phyloP scores from a whole-genome alignment of 2,113 vertebrate species.

The Macquaria australasica region DNA sequence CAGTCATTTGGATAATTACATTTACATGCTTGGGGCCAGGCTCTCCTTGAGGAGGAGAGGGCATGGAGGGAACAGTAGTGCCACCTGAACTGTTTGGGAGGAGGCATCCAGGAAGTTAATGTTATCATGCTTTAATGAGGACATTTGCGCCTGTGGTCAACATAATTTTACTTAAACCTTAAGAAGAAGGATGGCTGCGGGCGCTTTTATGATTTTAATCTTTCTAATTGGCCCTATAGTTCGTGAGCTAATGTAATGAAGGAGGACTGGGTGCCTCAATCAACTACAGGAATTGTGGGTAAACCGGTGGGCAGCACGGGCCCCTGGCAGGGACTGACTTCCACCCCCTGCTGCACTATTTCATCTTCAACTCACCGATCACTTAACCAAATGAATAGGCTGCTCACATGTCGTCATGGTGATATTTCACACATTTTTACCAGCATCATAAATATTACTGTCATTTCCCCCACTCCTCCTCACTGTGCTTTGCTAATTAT shows the following conservation, averaged over 20 bases:
- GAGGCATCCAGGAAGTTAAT: slow-evolving; percentile 41
- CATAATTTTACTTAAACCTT: slow-evolving; percentile 66
- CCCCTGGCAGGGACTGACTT: slow-evolving; percentile 33
- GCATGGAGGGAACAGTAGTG: not conserved
- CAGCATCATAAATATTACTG: slow-evolving; percentile 74
- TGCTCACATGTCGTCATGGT: slow-evolving; percentile 57
- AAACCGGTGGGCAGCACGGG: slow-evolving; percentile 34
- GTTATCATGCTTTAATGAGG: slow-evolving; percentile 77
- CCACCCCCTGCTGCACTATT: slow-evolving; percentile 40
- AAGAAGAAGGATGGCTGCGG: slow-evolving; percentile 48
- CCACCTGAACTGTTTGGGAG: slow-evolving; percentile 47
- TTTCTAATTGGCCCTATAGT: slow-evolving; percentile 75
- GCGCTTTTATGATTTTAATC: slow-evolving; percentile 78
- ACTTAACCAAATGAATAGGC: slow-evolving; percentile 81
- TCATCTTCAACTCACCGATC: slow-evolving; percentile 67
- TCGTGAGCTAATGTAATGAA: slow-evolving; percentile 74
- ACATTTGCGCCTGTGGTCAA: slow-evolving; percentile 65
- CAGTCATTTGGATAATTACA: slow-evolving; percentile 75
- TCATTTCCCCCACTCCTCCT: slow-evolving; percentile 32
- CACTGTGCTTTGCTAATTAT: slow-evolving; percentile 67
- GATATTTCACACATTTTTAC: slow-evolving; percentile 78
- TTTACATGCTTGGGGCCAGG: slow-evolving; percentile 60
- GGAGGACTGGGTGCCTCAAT: slow-evolving; percentile 55
- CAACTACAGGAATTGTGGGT: slow-evolving; percentile 56
- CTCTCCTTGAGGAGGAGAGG: slow-evolving; percentile 56